Percentiles rank a stretch among this genome's conserved stretches.
Conservation (phyloP, 2,113 vertebrate genomes). For the Toxostoma redivivum region DNA sequence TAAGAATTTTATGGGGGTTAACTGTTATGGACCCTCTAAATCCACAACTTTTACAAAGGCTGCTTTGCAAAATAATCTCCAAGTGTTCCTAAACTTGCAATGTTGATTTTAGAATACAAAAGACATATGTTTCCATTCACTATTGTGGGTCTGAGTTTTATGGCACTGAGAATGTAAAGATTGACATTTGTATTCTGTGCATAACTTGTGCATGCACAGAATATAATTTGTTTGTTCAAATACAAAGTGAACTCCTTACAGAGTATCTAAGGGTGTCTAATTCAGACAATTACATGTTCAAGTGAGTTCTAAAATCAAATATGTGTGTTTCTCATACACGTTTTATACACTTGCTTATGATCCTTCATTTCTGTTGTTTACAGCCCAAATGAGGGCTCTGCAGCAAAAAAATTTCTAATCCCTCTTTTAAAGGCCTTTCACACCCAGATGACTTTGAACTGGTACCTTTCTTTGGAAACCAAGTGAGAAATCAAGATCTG, state of each 20-base stretch:
- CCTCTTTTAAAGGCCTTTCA: background rate
- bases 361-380: background rate
- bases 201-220: background rate
- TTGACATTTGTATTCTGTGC: background rate
- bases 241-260: background rate
- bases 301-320: background rate
- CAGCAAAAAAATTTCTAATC: background rate
- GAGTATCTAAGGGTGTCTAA: background rate
- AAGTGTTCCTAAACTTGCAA: background rate
- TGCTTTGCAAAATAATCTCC: background rate
- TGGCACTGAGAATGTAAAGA: background rate
- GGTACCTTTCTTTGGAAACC: background rate
- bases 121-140: background rate
- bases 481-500: background rate
- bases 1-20: background rate
- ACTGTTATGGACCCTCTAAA: background rate
- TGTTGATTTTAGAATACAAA: background rate
- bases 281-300: background rate
- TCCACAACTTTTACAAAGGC: background rate
- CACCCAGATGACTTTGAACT: background rate
- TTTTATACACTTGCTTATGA: background rate
- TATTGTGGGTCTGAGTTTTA: background rate
- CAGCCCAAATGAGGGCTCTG: background rate
- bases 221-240: background rate
- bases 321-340: background rate